These are phyloP conservation scores for Gandaritis pyraliata DNA, from an alignment of 2,888 invertebrate species.

Conservation along the genomic window DNA sequence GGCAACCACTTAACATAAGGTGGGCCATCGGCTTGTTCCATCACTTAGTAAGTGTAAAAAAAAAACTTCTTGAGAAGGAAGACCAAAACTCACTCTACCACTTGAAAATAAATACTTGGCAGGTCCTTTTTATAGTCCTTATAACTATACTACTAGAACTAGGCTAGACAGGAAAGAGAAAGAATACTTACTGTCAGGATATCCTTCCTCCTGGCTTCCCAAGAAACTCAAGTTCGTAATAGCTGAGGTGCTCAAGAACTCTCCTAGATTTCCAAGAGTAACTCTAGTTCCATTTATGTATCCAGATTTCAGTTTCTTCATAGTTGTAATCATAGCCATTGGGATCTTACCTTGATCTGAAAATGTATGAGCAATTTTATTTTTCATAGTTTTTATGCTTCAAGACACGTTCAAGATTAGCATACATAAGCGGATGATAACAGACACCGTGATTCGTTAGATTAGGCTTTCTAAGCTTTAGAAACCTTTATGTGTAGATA, in stretches of 20 bases:
- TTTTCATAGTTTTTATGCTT: not conserved
- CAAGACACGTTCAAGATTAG: slow-evolving; percentile 9
- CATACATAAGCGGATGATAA: slow-evolving; percentile 22
- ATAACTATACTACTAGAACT: too few species aligned
- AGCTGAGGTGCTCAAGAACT: slow-evolving; percentile 98
- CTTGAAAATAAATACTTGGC: too few species aligned
- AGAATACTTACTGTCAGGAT: slow-evolving; percentile 89
- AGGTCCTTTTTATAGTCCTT: too few species aligned
- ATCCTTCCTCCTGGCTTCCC: slow-evolving; percentile 95
- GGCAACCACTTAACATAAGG: too few species aligned
- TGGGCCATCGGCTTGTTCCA: too few species aligned
- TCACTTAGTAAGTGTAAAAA: too few species aligned
- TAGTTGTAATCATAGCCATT: slow-evolving; percentile 97
- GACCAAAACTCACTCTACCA: too few species aligned
- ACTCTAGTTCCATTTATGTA: slow-evolving; percentile 99
- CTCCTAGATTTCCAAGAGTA: slow-evolving; percentile 96
- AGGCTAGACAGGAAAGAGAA: too few species aligned
- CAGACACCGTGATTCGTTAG: slow-evolving; percentile 9
- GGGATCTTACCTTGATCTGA: slow-evolving; percentile 96
- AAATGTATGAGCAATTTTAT: slow-evolving; percentile 46
- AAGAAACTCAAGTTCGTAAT: slow-evolving; percentile 98
- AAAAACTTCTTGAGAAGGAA: too few species aligned
- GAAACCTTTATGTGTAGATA: not conserved
- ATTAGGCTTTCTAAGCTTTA: slow-evolving; percentile 8
- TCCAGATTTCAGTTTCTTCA: slow-evolving; percentile 98